These are phyloP conservation scores for Vulpes ferrilata DNA, from an alignment of 2,113 vertebrate species.

Conservation along the genomic window DNA sequence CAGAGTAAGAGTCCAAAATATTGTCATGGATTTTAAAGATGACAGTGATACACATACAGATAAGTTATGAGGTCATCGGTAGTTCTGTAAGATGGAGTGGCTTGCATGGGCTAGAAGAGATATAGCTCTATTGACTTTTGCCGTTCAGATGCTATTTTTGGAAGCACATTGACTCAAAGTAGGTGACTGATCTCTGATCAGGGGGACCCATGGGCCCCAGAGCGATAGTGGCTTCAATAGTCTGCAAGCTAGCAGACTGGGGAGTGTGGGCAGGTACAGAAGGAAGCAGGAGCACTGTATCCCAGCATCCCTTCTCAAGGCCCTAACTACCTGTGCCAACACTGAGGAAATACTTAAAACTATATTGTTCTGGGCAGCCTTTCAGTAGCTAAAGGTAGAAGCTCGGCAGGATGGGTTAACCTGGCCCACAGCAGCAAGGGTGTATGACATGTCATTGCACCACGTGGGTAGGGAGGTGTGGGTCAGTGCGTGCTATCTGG, in stretches of 20 bases:
- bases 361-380: not conserved
- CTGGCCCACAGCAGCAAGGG: rapidly evolving
- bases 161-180: not conserved
- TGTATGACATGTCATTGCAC: rapidly evolving
- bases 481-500: rapidly evolving
- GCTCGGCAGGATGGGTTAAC: not conserved
- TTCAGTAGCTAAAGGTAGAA: too few relatives aligned
- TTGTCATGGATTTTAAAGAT: not conserved
- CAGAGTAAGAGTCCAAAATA: not conserved
- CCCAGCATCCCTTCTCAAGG: rapidly evolving
- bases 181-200: not conserved
- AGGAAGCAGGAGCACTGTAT: not conserved
- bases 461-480: rapidly evolving
- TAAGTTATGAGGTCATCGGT: not conserved
- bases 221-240: too few relatives aligned
- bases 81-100: not conserved
- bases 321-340: too few relatives aligned
- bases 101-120: not conserved
- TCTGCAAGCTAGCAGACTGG: not conserved
- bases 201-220: not conserved
- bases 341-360: not conserved
- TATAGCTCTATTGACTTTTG: not conserved
- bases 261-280: rapidly evolving
- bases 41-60: rapidly evolving
- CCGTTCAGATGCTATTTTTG: not conserved